phyloP scores from a whole-genome alignment of 2,888 invertebrate species.

The Drosophila tripunctata region DNA sequence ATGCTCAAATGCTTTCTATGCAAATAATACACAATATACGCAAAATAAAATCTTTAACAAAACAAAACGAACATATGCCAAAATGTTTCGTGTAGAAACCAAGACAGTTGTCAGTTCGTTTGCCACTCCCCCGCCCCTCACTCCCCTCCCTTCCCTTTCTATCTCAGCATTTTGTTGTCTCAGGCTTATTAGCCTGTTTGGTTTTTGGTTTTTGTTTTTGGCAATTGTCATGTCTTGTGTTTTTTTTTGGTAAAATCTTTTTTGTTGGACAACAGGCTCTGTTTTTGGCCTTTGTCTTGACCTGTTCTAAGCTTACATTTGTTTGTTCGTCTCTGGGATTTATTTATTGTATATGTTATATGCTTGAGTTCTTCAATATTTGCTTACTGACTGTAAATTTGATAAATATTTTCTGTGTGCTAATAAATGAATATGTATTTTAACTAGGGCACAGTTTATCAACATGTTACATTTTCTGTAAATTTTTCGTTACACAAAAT shows the following conservation, averaged over 20 bases:
- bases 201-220: conserved; percentile 7
- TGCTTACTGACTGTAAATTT: conserved; percentile 23
- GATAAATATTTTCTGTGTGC: conserved; percentile 24
- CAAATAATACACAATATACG: conserved; percentile 65
- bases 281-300: conserved; percentile 32
- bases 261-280: conserved; percentile 19
- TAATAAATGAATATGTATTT: conserved; percentile 12
- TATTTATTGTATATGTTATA: conserved; percentile 67
- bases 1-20: conserved; percentile 74
- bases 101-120: conserved; percentile 53
- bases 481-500: neutral
- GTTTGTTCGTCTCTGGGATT: conserved; percentile 26
- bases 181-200: conserved; percentile 56
- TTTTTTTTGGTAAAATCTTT: conserved; percentile 26
- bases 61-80: conserved; percentile 41
- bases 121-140: conserved; percentile 1
- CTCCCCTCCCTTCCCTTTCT: too few relatives aligned
- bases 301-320: conserved; percentile 21
- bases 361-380: conserved; percentile 49
- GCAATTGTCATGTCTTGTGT: conserved; percentile 20
- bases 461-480: neutral
- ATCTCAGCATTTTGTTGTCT: conserved; percentile 31
- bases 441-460: neutral
- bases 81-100: conserved; percentile 49
- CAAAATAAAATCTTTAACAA: conserved; percentile 14